Evolutionary conservation across 2,888 invertebrate genomes (phyloP).

Genomic region (Patella pellucida): DNA sequence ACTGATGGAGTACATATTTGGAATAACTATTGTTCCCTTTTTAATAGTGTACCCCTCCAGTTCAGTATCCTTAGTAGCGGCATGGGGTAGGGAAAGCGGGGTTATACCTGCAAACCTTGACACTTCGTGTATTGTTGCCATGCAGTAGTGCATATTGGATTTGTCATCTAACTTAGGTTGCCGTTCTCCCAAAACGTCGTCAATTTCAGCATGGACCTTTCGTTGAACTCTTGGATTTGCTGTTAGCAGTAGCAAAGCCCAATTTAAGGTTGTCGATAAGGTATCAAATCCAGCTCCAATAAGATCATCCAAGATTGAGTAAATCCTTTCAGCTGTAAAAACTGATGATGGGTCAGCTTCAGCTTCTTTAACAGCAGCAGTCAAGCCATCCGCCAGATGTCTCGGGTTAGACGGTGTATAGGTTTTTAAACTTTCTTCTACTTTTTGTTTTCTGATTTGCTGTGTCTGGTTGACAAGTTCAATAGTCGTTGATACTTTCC

Average conservation of each 20-base stretch:
- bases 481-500: constrained; percentile 27
- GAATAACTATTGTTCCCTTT: constrained; percentile 35
- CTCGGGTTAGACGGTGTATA: constrained; percentile 34
- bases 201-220: constrained; percentile 48
- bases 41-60: constrained; percentile 31
- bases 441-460: neutral
- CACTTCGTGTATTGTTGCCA: constrained; percentile 46
- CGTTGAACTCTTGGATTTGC: constrained; percentile 40
- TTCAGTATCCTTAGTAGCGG: constrained; percentile 33
- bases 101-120: constrained; percentile 36
- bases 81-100: constrained; percentile 49
- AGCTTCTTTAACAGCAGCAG: constrained; percentile 25
- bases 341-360: constrained; percentile 9
- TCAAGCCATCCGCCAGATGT: constrained; percentile 49
- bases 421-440: constrained; percentile 33
- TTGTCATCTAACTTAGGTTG: constrained; percentile 33
- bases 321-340: constrained; percentile 30
- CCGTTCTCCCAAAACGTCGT: constrained; percentile 37
- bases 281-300: constrained; percentile 53
- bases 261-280: constrained; percentile 38
- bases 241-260: constrained; percentile 42
- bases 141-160: constrained; percentile 36
- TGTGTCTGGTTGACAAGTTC: neutral
- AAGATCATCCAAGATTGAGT: constrained; percentile 39
- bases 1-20: constrained; percentile 28